Conservation (phyloP, 2,888 invertebrate species). For the Lasioglossum lativentre region DNA sequence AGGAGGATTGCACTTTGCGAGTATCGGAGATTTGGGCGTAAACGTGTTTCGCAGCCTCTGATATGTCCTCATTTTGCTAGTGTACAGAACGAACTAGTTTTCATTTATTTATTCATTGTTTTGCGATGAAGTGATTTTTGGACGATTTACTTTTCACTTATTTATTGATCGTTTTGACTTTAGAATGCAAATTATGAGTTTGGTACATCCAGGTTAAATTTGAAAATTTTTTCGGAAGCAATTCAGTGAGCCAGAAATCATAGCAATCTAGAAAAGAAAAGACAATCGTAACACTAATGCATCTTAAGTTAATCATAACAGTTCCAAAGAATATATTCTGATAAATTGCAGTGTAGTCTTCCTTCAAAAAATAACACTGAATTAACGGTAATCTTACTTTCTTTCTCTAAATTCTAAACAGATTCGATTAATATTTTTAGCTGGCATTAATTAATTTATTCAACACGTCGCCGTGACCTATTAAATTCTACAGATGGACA, state of each 20-base stretch:
- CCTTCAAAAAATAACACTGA: neutral
- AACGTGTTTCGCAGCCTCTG: neutral
- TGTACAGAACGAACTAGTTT: neutral
- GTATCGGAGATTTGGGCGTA: constrained; percentile 1
- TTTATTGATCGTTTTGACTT: neutral
- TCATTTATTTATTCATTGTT: neutral
- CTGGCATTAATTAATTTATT: neutral
- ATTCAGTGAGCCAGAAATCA: neutral
- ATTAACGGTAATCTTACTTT: neutral
- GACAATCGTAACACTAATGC: neutral
- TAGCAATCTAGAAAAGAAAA: neutral
- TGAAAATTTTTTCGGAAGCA: neutral
- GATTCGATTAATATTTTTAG: neutral
- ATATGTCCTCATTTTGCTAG: neutral
- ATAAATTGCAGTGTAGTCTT: neutral
- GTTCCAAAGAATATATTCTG: neutral
- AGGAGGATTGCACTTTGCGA: neutral
- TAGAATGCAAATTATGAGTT: neutral
- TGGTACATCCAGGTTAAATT: neutral
- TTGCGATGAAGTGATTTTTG: neutral
- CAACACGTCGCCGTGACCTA: neutral
- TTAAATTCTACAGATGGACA: neutral
- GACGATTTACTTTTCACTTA: neutral
- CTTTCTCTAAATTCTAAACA: neutral
- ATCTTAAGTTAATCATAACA: too few relatives aligned